Conservation (phyloP, 2,113 vertebrate genomes). For the Cavia porcellus region DNA sequence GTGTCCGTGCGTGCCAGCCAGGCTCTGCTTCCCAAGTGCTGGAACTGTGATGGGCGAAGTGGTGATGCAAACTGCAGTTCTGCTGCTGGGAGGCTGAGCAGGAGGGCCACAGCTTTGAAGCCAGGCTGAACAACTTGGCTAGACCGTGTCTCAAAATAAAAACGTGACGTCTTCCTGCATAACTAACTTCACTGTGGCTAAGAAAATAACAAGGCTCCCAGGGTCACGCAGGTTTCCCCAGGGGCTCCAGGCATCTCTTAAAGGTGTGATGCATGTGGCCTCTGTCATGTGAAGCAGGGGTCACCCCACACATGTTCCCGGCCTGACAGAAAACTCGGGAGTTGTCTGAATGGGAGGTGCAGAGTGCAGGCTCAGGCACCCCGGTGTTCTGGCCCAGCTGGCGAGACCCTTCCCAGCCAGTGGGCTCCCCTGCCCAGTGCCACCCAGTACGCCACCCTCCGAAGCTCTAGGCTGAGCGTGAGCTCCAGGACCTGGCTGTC, state of each 20-base stretch:
- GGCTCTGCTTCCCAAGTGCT: no score
- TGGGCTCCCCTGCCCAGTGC: background rate
- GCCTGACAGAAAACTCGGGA: background rate
- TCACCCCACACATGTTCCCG: background rate
- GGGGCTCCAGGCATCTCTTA: background rate
- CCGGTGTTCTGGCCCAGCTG: background rate
- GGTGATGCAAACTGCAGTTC: background rate
- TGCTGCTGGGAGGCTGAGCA: background rate
- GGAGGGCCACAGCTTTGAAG: background rate
- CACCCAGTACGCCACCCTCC: background rate
- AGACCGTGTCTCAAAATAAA: background rate
- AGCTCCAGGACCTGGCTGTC: background rate
- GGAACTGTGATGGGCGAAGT: background rate
- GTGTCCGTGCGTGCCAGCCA: no score
- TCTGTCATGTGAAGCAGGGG: rapidly evolving
- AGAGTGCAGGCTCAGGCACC: no score
- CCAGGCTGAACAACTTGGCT: background rate
- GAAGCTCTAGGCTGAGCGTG: background rate
- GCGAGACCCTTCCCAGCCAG: background rate
- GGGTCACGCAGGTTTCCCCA: background rate
- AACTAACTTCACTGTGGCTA: background rate
- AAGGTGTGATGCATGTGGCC: background rate
- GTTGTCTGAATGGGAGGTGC: background rate
- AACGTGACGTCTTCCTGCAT: background rate
- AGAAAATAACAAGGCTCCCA: background rate